These are phyloP conservation scores for Galaxias olidus DNA, from an alignment of 2,797 vertebrate species.

Conservation along the genomic window DNA sequence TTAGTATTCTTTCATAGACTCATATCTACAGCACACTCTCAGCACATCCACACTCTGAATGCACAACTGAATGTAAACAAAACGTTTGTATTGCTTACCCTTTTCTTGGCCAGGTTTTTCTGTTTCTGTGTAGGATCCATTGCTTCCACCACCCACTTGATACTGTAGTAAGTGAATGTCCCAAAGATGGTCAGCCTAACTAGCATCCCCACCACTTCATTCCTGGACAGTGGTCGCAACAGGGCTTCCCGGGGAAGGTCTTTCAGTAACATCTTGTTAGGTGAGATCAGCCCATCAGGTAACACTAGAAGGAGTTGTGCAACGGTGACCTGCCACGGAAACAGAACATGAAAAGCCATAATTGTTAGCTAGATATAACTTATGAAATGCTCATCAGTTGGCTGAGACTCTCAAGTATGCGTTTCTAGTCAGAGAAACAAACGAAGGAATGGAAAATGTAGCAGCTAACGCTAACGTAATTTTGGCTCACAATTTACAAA, in stretches of 20 bases:
- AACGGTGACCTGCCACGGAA: not conserved
- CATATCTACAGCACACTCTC: no score
- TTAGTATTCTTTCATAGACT: no score
- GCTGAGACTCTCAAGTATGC: no score
- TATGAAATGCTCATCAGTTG: no score
- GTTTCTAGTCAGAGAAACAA: not conserved
- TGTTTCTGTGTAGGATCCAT: conserved; percentile 79
- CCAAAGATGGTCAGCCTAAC: conserved; percentile 79
- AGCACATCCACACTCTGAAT: not conserved
- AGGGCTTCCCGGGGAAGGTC: conserved; percentile 77
- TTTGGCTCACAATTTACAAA: no score
- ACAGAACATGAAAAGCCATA: not conserved
- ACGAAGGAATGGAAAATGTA: not conserved
- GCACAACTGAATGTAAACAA: not conserved
- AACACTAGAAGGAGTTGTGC: not conserved
- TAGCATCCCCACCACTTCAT: conserved; percentile 75
- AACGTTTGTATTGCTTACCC: conserved; percentile 52
- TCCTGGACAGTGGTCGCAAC: conserved; percentile 74
- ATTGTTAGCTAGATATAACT: not conserved
- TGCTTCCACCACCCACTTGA: conserved; percentile 81
- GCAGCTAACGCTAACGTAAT: no score
- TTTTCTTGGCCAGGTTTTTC: conserved; percentile 80
- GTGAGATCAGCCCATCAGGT: conserved; percentile 60
- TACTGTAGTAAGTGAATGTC: conserved; percentile 79
- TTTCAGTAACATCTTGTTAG: conserved; percentile 68